Base-by-base conservation (phyloP, 2,888 invertebrate species). In the Drosophila engyochracea region DNA sequence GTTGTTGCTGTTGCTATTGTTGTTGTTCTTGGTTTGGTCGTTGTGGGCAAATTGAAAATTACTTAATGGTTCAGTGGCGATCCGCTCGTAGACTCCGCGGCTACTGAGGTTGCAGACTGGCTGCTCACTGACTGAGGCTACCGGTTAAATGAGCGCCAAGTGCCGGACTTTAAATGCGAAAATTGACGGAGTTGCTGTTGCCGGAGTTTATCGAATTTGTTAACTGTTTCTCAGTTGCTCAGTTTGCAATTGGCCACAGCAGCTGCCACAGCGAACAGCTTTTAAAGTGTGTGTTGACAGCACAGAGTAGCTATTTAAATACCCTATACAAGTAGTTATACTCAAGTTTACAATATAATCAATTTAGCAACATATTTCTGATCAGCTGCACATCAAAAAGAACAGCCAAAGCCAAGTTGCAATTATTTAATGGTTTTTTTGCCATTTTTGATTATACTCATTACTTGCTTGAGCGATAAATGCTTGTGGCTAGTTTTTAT, bases 21-120 rank as follows among this genome's bases (percentile, higher is more conserved):
- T 54, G 72, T 55, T 63, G 64, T 30, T 28, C 6, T 30, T 30
- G 30, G 30, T 30, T 68, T 70, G 31, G 25, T 25, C 19, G 55
- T 55, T 55, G 55, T 39, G 65, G 58, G 74, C 81, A 83, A 85
- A 87, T 90, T 85, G 90, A 89, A 87, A 87, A 90, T 87, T 87
- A 88, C 90, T 90, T 87, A 87, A 87, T 90, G 90, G 86, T 82
- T 80, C 90, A 83, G 90, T 90, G 90, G 85, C 89, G 83, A 89
- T 81, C 83, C 28, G 57, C 28, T 39, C 4, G 9, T 28, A 28
- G 37, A 57, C 31, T n/a, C 5, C 10, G 28, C 28, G 71, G 71
- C 66, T 63, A 39, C 52, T 35, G 44, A 25, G 65, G 65, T 41
- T 63, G 70, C 55, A 54, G 61, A 33, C 49, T 30, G 30, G 30